phyloP scores from a whole-genome alignment of 2,113 vertebrate species.

The Probosciger aterrimus region DNA sequence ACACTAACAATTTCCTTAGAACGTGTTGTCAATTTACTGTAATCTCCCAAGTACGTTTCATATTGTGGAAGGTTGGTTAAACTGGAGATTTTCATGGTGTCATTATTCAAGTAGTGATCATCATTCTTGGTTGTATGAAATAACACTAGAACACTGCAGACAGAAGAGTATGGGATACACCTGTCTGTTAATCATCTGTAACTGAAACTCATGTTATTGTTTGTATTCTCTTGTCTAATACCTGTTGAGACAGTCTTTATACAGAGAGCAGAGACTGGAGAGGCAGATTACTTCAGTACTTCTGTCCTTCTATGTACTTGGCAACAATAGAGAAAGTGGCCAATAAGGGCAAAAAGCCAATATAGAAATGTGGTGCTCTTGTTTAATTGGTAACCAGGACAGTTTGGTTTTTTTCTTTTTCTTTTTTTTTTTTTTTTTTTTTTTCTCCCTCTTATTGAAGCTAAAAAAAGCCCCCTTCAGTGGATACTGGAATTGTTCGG shows the following conservation, averaged over 20 bases:
- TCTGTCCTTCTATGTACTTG: not conserved
- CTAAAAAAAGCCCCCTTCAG: not conserved
- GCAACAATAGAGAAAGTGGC: not conserved
- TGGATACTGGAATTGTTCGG: not conserved
- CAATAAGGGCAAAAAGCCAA: not conserved
- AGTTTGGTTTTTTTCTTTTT: not conserved
- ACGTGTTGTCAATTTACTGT: not conserved
- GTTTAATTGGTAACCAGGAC: not conserved
- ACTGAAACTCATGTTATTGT: not conserved
- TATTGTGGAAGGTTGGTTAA: not conserved
- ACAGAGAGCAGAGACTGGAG: not conserved
- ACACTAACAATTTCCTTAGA: not conserved
- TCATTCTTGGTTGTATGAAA: not conserved
- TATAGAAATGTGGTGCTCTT: not conserved
- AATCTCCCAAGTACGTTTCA: not conserved
- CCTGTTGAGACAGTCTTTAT: not conserved
- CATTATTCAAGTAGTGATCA: not conserved
- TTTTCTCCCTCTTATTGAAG: not conserved
- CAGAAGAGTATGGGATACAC: not conserved
- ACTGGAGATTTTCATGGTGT: not conserved
- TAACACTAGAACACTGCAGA: not conserved
- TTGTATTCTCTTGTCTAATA: not conserved
- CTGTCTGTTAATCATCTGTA: not conserved
- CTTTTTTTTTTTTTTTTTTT: not conserved
- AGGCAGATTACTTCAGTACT: not conserved